phyloP scores from a whole-genome alignment of 1,140 invertebrate species.

The Papilio polyxenes region DNA sequence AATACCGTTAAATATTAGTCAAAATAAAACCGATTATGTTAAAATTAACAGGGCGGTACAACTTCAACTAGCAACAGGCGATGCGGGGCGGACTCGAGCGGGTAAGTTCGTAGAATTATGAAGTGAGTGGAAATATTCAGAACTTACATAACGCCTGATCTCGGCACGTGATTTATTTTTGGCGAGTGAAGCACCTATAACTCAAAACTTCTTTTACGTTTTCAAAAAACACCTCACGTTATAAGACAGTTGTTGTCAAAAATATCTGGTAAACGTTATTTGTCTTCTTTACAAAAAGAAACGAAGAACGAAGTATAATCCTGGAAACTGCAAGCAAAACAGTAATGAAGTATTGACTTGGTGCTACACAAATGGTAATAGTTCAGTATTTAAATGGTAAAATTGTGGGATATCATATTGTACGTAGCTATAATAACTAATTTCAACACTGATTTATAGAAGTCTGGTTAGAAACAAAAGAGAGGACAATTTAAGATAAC shows the following conservation, averaged over 20 bases:
- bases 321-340: too few species aligned
- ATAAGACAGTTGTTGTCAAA: neutral
- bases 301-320: too few species aligned
- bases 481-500: neutral
- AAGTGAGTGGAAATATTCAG: neutral
- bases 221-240: neutral
- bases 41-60: neutral
- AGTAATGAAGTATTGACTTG: too few species aligned
- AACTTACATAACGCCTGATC: neutral
- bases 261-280: too few species aligned
- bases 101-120: neutral
- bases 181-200: neutral
- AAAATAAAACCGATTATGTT: too few species aligned
- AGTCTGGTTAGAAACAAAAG: neutral
- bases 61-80: neutral
- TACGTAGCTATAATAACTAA: neutral
- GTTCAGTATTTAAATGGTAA: too few species aligned
- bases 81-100: neutral
- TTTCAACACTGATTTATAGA: neutral
- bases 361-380: too few species aligned
- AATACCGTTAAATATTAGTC: neutral
- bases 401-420: too few species aligned
- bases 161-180: neutral
- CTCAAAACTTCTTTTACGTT: neutral
- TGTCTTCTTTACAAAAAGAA: too few species aligned